A percentile compares a stretch with the other conserved stretches of the same genome.
These are phyloP conservation scores for Lacerta bilineata DNA, from an alignment of 2,797 vertebrate genomes.

Conservation along the genomic window DNA sequence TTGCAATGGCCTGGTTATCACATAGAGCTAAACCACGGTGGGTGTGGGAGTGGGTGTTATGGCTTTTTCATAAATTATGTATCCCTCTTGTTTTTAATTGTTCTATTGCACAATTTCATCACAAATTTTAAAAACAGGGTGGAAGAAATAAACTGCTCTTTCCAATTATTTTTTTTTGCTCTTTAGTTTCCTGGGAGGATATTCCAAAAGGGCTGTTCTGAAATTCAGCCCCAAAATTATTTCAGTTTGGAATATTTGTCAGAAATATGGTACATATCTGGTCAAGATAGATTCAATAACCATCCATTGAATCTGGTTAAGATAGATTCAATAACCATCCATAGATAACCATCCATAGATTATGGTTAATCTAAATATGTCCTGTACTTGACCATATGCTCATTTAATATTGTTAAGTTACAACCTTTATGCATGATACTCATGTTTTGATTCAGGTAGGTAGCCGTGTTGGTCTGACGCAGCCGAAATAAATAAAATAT, in stretches of 20 bases:
- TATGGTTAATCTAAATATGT: background rate
- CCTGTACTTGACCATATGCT: background rate
- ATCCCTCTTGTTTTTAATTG: background rate
- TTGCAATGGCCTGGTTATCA: background rate
- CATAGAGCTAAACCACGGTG: too few species aligned
- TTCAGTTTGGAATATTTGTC: background rate
- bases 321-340: background rate
- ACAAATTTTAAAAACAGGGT: background rate
- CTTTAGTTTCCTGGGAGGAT: background rate
- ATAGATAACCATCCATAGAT: too few species aligned
- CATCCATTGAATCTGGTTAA: background rate
- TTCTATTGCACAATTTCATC: background rate
- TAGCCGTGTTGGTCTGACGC: background rate
- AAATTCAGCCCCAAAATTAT: background rate
- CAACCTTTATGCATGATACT: background rate
- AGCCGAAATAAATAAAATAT: too few species aligned
- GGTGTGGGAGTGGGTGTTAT: too few species aligned
- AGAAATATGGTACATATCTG: background rate
- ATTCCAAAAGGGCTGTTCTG: background rate
- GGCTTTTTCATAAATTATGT: too few species aligned
- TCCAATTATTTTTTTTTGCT: background rate
- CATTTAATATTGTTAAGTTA: background rate
- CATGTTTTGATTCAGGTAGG: background rate
- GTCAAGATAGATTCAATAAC: background rate
- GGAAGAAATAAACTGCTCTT: background rate